Percentiles rank a stretch among this genome's conserved stretches.
Conservation (phyloP, 2,113 vertebrate species). For the Vanacampus margaritifer region DNA sequence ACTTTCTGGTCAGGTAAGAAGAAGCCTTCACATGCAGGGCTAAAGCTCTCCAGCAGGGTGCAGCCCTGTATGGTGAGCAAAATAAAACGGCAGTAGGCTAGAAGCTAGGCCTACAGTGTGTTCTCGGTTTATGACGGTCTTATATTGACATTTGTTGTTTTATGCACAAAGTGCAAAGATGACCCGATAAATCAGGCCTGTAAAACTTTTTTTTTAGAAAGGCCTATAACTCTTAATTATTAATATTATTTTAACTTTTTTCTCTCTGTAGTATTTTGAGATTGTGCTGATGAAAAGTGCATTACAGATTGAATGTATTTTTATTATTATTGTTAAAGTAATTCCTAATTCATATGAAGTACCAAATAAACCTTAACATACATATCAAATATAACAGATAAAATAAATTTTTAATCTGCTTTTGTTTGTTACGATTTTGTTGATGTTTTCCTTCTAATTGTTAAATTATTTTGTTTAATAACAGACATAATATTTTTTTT, state of each 20-base stretch:
- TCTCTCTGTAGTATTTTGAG: too few relatives aligned
- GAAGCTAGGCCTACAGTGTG: too few relatives aligned
- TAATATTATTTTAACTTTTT: too few relatives aligned
- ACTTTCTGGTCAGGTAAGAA: conserved; percentile 91
- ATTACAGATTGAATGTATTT: too few relatives aligned
- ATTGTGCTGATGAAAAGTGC: too few relatives aligned
- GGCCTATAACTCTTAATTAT: too few relatives aligned
- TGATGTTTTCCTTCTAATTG: neutral
- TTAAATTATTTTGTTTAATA: neutral
- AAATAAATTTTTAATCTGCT: neutral
- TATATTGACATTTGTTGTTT: neutral
- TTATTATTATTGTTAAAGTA: neutral
- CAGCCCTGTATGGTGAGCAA: conserved; percentile 15
- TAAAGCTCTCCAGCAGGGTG: conserved; percentile 45
- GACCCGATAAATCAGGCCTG: too few relatives aligned
- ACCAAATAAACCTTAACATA: neutral
- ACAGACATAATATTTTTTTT: too few relatives aligned
- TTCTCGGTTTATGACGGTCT: neutral
- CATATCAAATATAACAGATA: neutral
- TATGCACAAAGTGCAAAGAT: neutral
- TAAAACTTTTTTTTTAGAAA: too few relatives aligned
- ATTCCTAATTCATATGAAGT: neutral
- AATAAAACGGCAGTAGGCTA: neutral
- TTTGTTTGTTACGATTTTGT: neutral
- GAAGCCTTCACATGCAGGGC: conserved; percentile 6